A percentile compares a stretch with the other conserved stretches of the same genome.
Evolutionary conservation across 2,797 vertebrate species (phyloP).

Genomic region (Enteromius unitaeniatus): DNA sequence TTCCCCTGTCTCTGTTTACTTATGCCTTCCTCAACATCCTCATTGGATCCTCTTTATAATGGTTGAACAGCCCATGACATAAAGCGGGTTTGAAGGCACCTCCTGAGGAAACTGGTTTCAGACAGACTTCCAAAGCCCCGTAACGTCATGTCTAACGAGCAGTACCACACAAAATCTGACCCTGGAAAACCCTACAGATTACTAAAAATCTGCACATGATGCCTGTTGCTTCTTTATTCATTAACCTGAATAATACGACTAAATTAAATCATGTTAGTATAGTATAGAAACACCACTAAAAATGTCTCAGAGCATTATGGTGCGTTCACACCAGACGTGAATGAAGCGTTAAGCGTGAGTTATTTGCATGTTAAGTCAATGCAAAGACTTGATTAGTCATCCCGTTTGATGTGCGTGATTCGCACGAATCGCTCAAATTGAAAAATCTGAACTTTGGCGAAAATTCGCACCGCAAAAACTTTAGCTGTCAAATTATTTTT

Average conservation of each 20-base stretch:
- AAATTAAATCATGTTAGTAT: background rate
- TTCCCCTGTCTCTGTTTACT: slow-evolving; percentile 56
- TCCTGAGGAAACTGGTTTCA: slow-evolving; percentile 23
- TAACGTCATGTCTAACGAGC: background rate
- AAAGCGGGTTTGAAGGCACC: slow-evolving; percentile 5
- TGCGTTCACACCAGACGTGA: too few species aligned
- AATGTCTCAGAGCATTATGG: background rate
- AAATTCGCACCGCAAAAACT: too few species aligned
- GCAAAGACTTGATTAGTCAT: too few species aligned
- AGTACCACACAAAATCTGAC: background rate
- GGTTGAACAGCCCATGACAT: slow-evolving; percentile 22
- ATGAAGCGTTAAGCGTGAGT: too few species aligned
- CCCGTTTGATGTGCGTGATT: too few species aligned
- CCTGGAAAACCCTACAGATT: background rate
- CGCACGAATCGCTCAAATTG: too few species aligned
- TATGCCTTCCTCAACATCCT: slow-evolving; percentile 38
- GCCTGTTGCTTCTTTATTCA: background rate
- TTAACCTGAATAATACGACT: background rate
- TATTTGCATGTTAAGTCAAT: too few species aligned
- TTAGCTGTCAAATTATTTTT: too few species aligned
- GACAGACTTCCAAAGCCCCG: background rate
- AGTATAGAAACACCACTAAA: background rate
- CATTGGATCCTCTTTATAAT: slow-evolving; percentile 36
- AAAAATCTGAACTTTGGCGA: too few species aligned
- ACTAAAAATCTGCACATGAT: background rate